Conservation (phyloP, 1,140 invertebrate genomes). For the Melanaphis sacchari region DNA sequence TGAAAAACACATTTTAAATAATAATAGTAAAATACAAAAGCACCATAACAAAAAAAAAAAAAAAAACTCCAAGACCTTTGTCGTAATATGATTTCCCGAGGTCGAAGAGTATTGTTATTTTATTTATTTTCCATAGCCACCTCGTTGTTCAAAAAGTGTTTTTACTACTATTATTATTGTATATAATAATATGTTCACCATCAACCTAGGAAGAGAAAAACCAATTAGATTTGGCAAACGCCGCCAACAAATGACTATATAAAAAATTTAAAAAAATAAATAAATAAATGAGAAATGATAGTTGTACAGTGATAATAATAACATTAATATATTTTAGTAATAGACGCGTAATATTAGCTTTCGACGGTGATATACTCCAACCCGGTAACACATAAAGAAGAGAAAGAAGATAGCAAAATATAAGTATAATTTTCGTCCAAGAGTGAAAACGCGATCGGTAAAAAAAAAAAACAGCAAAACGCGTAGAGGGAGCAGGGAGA, state of each 20-base stretch:
- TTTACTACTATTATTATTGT: not conserved
- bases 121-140: not conserved
- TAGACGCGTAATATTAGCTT: not conserved
- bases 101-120: not conserved
- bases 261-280: no score
- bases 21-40: not conserved
- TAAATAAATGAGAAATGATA: not conserved
- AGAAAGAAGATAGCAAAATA: not conserved
- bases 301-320: not conserved
- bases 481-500: not conserved
- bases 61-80: not conserved
- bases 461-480: not conserved
- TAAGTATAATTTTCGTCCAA: not conserved
- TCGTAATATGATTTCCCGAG: not conserved
- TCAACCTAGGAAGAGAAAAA: not conserved
- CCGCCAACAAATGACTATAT: not conserved
- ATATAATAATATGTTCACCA: not conserved
- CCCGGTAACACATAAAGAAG: not conserved
- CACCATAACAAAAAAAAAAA: not conserved
- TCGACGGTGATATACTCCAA: not conserved
- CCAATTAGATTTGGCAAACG: not conserved
- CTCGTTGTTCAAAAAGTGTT: not conserved
- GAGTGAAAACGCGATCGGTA: not conserved
- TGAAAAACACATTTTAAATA: not conserved
- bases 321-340: not conserved